A percentile compares a stretch with the other conserved stretches of the same genome.
Conservation (phyloP, 2,113 vertebrate species). For the Pachycephala philippinensis region DNA sequence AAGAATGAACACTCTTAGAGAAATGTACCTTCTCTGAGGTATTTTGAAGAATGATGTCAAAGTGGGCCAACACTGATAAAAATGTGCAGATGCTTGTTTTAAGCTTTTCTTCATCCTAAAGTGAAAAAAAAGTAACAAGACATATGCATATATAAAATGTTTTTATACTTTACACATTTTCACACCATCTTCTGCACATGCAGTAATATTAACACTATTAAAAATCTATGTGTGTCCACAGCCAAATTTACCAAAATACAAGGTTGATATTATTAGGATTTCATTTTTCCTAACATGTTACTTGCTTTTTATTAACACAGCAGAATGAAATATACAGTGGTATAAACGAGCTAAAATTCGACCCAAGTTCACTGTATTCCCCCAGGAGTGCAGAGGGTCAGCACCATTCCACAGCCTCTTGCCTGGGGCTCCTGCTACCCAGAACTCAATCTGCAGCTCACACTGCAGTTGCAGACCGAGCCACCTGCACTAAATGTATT, state of each 20-base stretch:
- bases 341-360: not conserved
- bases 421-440: not conserved
- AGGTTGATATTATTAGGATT: not conserved
- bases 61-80: constrained; percentile 88
- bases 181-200: not conserved
- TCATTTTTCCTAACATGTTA: not conserved
- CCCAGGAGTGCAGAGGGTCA: not conserved
- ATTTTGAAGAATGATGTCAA: constrained; percentile 79
- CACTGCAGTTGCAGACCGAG: not conserved
- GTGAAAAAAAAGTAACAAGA: not conserved
- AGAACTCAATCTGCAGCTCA: not conserved
- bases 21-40: constrained; percentile 77
- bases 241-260: not conserved
- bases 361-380: not conserved
- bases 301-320: not conserved
- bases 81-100: constrained; percentile 92
- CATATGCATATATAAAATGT: fast-evolving
- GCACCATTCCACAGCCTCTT: not conserved
- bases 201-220: not conserved
- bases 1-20: not conserved
- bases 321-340: not conserved
- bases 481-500: not conserved
- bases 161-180: not conserved
- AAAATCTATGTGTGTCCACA: not conserved
- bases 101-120: constrained; percentile 86